Percentiles rank a stretch among this genome's conserved stretches.
These are phyloP conservation scores for Brachionus rotundiformis DNA, from an alignment of 1,140 invertebrate genomes.

Conservation along the genomic window DNA sequence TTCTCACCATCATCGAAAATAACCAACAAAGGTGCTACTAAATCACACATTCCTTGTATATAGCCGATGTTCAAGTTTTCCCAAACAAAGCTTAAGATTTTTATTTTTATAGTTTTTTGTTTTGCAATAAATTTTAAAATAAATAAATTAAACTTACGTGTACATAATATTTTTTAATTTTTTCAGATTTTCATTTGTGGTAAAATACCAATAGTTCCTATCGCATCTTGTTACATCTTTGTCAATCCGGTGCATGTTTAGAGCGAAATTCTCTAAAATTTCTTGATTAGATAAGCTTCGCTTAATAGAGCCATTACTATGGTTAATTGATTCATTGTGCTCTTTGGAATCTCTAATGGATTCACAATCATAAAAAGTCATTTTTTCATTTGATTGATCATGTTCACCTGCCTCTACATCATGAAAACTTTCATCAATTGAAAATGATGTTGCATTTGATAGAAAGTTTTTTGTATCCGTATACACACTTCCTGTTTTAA, in stretches of 20 bases:
- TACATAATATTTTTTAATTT: constrained; percentile 93
- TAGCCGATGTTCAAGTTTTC: constrained; percentile 83
- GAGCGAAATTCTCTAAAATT: constrained; percentile 50
- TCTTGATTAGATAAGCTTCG: constrained; percentile 49
- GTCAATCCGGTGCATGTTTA: constrained; percentile 53
- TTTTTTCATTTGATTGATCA: constrained; percentile 1
- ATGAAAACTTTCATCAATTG: constrained; percentile 13
- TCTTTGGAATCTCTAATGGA: constrained; percentile 14
- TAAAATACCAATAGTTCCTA: constrained; percentile 86
- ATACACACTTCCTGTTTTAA: constrained; percentile 19
- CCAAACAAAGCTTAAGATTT: constrained; percentile 79
- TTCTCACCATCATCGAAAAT: constrained; percentile 78
- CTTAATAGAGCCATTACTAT: not conserved
- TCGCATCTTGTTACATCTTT: constrained; percentile 65
- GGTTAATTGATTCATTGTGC: not conserved
- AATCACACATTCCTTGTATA: constrained; percentile 84
- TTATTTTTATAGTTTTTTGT: constrained; percentile 53
- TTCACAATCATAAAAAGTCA: constrained; percentile 8
- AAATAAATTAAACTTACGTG: constrained; percentile 69
- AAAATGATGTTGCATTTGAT: constrained; percentile 12
- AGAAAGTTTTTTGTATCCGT: constrained; percentile 13
- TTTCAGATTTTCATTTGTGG: constrained; percentile 78
- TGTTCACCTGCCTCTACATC: not conserved
- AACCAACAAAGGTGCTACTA: constrained; percentile 86
- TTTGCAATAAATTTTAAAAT: not conserved